Evolutionary conservation across 2,113 vertebrate species (phyloP), one percentile per base, ranked within the genome.

Genomic region (Tenebrosternarchus preto): DNA sequence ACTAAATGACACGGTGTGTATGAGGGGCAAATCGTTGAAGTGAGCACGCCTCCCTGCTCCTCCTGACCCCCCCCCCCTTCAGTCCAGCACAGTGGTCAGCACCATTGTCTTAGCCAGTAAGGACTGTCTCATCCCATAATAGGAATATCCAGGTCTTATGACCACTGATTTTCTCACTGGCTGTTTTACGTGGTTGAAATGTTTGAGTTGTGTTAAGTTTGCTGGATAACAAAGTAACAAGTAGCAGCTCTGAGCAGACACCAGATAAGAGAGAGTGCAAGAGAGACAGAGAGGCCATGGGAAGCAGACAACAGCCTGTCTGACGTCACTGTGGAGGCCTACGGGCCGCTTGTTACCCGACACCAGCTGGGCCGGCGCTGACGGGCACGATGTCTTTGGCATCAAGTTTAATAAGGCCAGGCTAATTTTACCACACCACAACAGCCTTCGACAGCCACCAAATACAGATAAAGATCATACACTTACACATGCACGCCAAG

Each of bases 1-100:
- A 94, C 92, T 94, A 94, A 94, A 88, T 64, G 59, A 90, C 89
- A 83, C 92, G 91, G 92, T 92, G 92, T 46, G 36, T 88, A 92
- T 90, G 88, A 91, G 93, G 66, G 77, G 83, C 79, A 57, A 46
- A 67, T 29, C 36, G 31, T 67, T 29, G 77, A 80, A 85, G 84
- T 43, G 75, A 77, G 74, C 76, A 50, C 66, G 72, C 78, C 77
- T 80, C 77, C 72, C 71, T 53, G 39, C 66, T 56, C 39, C 46
- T 39, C 67, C 73, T 77, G 3, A 36, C 36, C 7, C 36, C 36
- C 36, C 36, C 36, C 36, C 36, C 36, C 7, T 55, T 25, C 61
- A 67, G 61, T 77, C 33, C 53, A 43, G 77, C 59, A 63, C 73
- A 82, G 78, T 73, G 77, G 60, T 85, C 84, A 84, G 73, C 3